A percentile compares a stretch with the other conserved stretches of the same genome.
phyloP scores from a whole-genome alignment of 2,888 invertebrate genomes.

The Serrognathus titanus region DNA sequence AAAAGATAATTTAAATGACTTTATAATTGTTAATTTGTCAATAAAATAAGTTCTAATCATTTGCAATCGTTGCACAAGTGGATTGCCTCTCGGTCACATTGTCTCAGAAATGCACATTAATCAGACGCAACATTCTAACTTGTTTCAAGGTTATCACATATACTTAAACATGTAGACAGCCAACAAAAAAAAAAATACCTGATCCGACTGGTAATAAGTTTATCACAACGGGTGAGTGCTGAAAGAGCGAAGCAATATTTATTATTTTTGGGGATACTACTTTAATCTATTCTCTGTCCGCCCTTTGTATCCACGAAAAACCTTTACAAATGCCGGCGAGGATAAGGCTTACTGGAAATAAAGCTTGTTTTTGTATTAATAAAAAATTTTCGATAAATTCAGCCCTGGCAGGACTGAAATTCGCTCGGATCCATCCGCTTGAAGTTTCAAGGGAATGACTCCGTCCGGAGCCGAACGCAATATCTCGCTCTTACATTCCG shows the following conservation, averaged over 20 bases:
- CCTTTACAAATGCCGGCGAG: not conserved
- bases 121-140: too few relatives aligned
- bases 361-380: constrained; percentile 16
- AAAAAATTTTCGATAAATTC: not conserved
- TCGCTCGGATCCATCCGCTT: constrained; percentile 35
- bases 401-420: constrained; percentile 12
- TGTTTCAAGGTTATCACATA: too few relatives aligned
- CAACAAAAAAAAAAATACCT: too few relatives aligned
- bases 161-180: too few relatives aligned
- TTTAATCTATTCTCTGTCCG: not conserved
- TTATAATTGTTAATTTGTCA: too few relatives aligned
- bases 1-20: too few relatives aligned
- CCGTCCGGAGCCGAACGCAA: constrained; percentile 21
- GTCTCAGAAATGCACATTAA: too few relatives aligned
- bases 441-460: constrained; percentile 42
- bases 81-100: too few relatives aligned
- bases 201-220: too few relatives aligned
- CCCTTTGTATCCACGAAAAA: too few relatives aligned
- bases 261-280: constrained; percentile 1
- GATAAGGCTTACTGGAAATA: constrained; percentile 13
- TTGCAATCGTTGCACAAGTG: too few relatives aligned
- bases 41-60: too few relatives aligned
- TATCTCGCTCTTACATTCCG: constrained; percentile 22
- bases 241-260: not conserved
- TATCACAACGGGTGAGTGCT: not conserved